Conservation (phyloP, 2,797 vertebrate species). For the Peromyscus nudipes region DNA sequence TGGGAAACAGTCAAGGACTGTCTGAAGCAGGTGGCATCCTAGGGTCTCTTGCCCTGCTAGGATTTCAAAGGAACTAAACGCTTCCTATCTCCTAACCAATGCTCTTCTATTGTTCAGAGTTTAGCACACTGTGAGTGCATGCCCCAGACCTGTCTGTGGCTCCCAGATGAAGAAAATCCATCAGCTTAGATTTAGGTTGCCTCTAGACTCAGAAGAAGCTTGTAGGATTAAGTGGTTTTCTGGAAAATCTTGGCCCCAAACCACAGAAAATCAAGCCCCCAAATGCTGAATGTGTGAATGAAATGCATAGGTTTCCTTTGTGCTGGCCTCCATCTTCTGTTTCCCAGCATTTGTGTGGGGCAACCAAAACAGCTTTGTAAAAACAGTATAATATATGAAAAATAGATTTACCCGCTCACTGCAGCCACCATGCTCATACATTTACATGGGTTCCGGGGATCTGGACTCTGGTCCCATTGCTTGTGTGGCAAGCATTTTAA, state of each 20-base stretch:
- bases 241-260: conserved; percentile 73
- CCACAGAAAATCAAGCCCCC: conserved; percentile 69
- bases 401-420: conserved; percentile 17
- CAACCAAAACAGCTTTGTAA: conserved; percentile 56
- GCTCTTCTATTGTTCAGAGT: background rate
- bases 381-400: conserved; percentile 40
- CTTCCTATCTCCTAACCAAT: background rate
- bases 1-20: background rate
- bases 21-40: background rate
- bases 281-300: conserved; percentile 45
- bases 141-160: background rate
- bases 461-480: background rate
- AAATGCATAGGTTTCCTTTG: conserved; percentile 67
- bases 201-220: conserved; percentile 59
- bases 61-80: background rate
- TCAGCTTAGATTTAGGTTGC: conserved; percentile 28
- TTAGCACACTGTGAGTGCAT: background rate
- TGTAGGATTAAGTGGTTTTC: conserved; percentile 67
- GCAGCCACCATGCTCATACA: background rate
- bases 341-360: conserved; percentile 61
- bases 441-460: background rate
- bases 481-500: background rate
- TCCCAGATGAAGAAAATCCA: background rate
- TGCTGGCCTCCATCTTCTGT: conserved; percentile 47
- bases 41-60: background rate